A percentile compares a stretch with the other conserved stretches of the same genome.
Conservation (phyloP, 2,113 vertebrate species). For the Mus musculus region GRCm39 chr17:68768001-68768500, state of each 20-base stretch:
- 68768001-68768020: neutral
- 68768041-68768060: neutral
- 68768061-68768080: neutral
- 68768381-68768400: neutral
- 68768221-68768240: neutral
- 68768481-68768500: constrained; percentile 95
- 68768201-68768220: neutral
- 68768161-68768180: constrained; percentile 5
- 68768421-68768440: neutral
- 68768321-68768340: neutral
- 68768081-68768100: constrained; percentile 28
- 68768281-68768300: neutral
- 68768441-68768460: constrained; percentile 36
- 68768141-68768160: neutral
- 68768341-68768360: neutral
- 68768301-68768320: neutral
- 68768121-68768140: neutral
- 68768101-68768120: neutral
- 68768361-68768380: neutral
- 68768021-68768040: neutral
- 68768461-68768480: constrained; percentile 91
- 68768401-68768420: constrained; percentile 22
- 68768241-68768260: neutral
- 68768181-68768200: neutral
- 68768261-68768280: neutral